Conservation (phyloP, 1,140 invertebrate species). For the Eciton burchellii region DNA sequence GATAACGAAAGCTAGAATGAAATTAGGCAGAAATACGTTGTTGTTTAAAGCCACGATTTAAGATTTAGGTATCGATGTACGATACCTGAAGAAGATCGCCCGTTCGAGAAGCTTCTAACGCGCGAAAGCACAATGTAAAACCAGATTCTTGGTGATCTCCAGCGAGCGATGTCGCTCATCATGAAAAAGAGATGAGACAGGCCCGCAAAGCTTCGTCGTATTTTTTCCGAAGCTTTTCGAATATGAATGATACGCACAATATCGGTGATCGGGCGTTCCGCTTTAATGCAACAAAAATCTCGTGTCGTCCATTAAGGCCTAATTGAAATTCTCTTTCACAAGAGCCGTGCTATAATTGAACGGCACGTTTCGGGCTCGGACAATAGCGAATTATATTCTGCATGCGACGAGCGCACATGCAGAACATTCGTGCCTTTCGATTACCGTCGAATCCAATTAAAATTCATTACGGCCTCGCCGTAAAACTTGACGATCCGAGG, state of each 20-base stretch:
- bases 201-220: neutral
- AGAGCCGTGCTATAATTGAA: conserved; percentile 58
- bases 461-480: conserved; percentile 69
- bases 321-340: conserved; percentile 74
- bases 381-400: conserved; percentile 56
- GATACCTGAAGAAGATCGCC: neutral
- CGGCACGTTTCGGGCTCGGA: conserved; percentile 19
- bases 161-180: neutral
- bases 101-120: neutral
- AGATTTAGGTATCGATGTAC: neutral
- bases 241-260: conserved; percentile 27
- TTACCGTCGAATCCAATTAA: conserved; percentile 72
- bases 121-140: neutral
- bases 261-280: conserved; percentile 60
- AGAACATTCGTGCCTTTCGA: conserved; percentile 48
- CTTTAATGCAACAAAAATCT: conserved; percentile 71
- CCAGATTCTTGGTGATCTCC: neutral
- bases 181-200: neutral
- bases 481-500: conserved; percentile 72
- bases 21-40: neutral
- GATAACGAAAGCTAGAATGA: neutral
- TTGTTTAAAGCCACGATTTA: neutral
- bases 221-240: neutral
- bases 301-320: conserved; percentile 73
- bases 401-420: neutral